Base-by-base conservation (phyloP, 2,113 vertebrate genomes). In the Noturus placidus region DNA sequence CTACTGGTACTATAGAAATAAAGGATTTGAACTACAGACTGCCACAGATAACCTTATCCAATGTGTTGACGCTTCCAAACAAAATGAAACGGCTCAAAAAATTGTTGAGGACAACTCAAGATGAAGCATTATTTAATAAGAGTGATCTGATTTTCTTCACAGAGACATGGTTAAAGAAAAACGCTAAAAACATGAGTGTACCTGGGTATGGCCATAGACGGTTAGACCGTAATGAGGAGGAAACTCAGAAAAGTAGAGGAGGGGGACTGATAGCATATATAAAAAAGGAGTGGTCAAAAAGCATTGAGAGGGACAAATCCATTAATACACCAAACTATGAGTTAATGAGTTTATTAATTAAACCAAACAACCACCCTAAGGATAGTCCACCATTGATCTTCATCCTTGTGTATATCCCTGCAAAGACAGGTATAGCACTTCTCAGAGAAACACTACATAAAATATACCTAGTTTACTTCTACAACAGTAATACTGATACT, bases 121-220 rank as follows among this genome's bases (percentile, higher is more conserved):
- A 65, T 13, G 4, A 27, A 25, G 1, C 0, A 17, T 56, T 17
- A 3, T 27, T 11, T n/a, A 3, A 13, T 3, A 5, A 2, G 1
- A 69, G 30, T 33, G 4, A 69, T 69, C 14, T 30, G 13, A 69
- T 69, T 14, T 69, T 69, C 14, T 69, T 69, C 13, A 30, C n/a
- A 33, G 30, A 69, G n/a, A 65, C 63, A n/a, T n/a, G 13, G 11
- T n/a, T n/a, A 14, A 65, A 65, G 3, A 1, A 65, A 11, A 30
- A n/a, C n/a, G n/a, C n/a, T n/a, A n/a, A n/a, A n/a, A n/a, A n/a
- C n/a, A n/a, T n/a, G n/a, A n/a, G n/a, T n/a, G n/a, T n/a, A n/a
- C n/a, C n/a, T n/a, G 5, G 0, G 3, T 10, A 46, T 46, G 42
- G 4, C 4, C 1, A 38, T 38, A 0, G 0, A 5, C 6, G 42